Evolutionary conservation across 2,888 invertebrate species (phyloP), one percentile per base, ranked within the genome.

Genomic region (Pristionchus mayeri): DNA sequence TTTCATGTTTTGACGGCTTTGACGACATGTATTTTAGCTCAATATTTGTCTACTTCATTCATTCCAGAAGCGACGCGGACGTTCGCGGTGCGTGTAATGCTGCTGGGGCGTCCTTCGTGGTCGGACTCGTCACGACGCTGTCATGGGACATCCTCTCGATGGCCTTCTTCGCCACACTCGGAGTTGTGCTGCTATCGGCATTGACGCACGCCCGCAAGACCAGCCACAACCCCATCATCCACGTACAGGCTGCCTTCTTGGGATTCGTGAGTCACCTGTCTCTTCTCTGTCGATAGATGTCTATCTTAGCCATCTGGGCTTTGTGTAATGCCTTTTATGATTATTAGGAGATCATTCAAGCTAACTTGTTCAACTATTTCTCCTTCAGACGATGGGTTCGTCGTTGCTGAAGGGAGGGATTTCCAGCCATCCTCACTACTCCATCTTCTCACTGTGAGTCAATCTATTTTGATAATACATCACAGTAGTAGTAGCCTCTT

Each of bases 11-110:
- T 44, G 44, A 44, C 21, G 21, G 21, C 21, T 6, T 13, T 57
- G 11, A 6, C 21, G 21, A n/a, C n/a, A 57, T 11, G n/a, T 13
- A 18, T 57, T 4, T 13, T 57, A 57, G n/a, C n/a, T n/a, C 4
- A 11, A 40, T n/a, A 71, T 40, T 75, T 27, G n/a, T 75, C 13
- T 16, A 16, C 21, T 75, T 30, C 3, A 18, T 16, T 30, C 57
- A 21, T 75, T 75, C 6, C 18, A 80, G 80, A 30, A 80, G 37
- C 21, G 80, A 80, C 27, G 54, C 54, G n/a, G 80, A 80, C 40
- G 52, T 80, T 11, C 80, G 80, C n/a, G 80, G 80, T 2, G 57
- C 80, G 37, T 50, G n/a, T 4, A 54, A 80, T 21, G 80, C 54
- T 13, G 80, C 27, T 21, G 57, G 34, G 2, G 80, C 57, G n/a